Base-by-base conservation (phyloP, 1,140 invertebrate genomes). In the Papilio glaucus region DNA sequence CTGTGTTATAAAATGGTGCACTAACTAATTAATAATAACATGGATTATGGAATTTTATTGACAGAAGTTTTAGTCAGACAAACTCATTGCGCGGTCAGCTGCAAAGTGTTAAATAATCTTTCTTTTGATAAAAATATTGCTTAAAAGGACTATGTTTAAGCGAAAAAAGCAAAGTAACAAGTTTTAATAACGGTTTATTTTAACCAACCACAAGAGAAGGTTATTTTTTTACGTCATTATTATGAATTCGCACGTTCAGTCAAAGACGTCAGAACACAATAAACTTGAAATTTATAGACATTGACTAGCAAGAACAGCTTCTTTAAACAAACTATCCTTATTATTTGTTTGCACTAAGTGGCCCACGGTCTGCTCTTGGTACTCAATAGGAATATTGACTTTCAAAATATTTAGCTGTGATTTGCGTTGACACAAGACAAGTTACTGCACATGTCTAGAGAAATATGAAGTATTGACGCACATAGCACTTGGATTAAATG, bases 331-430 rank as follows among this genome's bases (percentile, higher is more conserved):
- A 37, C 12, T 37, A 38, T 63, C 61, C 29, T 63, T 61, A 37
- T 63, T 61, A 37, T 49, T 26, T 39, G 29, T 63, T 39, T 37
- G 12, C 37, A 18, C 18, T 10, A 12, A 26, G 21, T 49, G 33
- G 9, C 49, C 26, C 33, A 61, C 26, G 10, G 29, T 57, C 49
- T 13, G 21, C 9, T 57, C 49, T 45, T 69, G 24, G 39, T 6
- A 62, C 26, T 24, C 45, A 72, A 73, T 67, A 67, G 74, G 77
- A 81, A 77, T 76, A 72, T 78, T 71, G 62, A 72, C 72, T 45
- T 71, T 42, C 67, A 75, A 75, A 81, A 79, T 81, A 75, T 83
- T 83, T 81, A 74, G 72, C 71, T 57, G 75, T 75, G 49, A 63
- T 75, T 72, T 38, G 62, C 72, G 61, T 73, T 61, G 69, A 72